These are phyloP conservation scores for Diorhabda sublineata DNA, from an alignment of 1,140 invertebrate species.

Conservation along the genomic window DNA sequence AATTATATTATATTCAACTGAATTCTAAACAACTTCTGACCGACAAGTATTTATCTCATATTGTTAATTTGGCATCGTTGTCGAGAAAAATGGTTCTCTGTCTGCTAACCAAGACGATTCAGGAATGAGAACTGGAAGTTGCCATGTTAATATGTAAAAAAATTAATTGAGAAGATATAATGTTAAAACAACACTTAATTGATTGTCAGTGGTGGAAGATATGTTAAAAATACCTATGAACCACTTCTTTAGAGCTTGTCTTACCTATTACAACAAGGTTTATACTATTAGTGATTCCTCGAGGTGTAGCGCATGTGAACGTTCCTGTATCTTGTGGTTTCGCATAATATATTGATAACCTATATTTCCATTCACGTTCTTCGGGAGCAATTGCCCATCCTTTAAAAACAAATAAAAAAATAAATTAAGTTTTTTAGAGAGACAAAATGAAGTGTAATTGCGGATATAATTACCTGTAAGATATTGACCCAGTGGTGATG, in stretches of 20 bases:
- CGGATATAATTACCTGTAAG: constrained; percentile 58
- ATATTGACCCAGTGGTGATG: constrained; percentile 70
- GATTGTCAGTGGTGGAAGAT: too few relatives aligned
- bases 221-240: too few relatives aligned
- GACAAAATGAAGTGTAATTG: neutral
- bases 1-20: too few relatives aligned
- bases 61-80: too few relatives aligned
- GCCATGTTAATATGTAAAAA: neutral
- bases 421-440: neutral
- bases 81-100: too few relatives aligned
- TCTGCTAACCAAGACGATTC: too few relatives aligned
- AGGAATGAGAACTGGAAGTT: too few relatives aligned
- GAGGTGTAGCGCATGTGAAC: constrained; percentile 77
- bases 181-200: too few relatives aligned
- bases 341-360: constrained; percentile 77
- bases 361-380: constrained; percentile 75
- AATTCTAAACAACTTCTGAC: too few relatives aligned
- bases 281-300: constrained; percentile 76
- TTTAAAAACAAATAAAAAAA: constrained; percentile 43
- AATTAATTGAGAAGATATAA: neutral
- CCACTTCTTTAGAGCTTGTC: constrained; percentile 13
- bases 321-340: constrained; percentile 76
- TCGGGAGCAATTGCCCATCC: constrained; percentile 74
- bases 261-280: constrained; percentile 73
- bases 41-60: too few relatives aligned